Evolutionary conservation across 2,888 invertebrate species (phyloP).

Genomic region (Campaea margaritaria): DNA sequence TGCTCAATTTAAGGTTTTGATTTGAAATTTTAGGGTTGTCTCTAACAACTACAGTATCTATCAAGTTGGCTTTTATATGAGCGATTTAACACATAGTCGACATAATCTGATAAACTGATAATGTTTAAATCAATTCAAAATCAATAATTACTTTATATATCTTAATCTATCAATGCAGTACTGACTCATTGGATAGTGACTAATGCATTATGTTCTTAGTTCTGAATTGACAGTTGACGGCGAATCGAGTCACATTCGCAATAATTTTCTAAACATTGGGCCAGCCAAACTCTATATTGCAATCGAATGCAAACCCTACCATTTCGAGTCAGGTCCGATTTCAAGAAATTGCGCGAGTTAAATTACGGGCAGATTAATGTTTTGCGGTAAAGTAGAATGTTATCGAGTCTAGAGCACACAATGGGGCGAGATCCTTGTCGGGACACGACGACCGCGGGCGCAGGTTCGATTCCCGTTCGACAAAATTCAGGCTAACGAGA

Average conservation of each 20-base stretch:
- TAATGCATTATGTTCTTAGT: too few species aligned
- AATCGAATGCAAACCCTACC: conserved; percentile 13
- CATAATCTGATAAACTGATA: too few species aligned
- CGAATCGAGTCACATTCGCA: not conserved
- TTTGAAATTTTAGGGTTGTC: not conserved
- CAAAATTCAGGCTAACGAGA: conserved; percentile 75
- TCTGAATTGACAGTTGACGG: not conserved
- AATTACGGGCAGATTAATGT: conserved; percentile 31
- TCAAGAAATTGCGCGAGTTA: conserved; percentile 26
- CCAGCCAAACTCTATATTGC: conserved; percentile 10
- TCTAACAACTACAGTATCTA: not conserved
- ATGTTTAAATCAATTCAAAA: too few species aligned
- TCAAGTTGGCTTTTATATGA: not conserved
- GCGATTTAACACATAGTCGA: not conserved
- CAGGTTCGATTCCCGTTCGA: conserved; percentile 74
- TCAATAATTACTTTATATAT: too few species aligned
- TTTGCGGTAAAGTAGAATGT: conserved; percentile 67
- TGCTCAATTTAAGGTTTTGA: not conserved
- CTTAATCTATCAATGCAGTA: too few species aligned
- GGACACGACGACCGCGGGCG: conserved; percentile 67
- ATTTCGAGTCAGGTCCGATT: conserved; percentile 3
- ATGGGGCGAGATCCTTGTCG: conserved; percentile 79
- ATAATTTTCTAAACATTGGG: conserved; percentile 2
- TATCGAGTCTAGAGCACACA: conserved; percentile 75
- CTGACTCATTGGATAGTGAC: too few species aligned